A percentile compares a stretch with the other conserved stretches of the same genome.
Evolutionary conservation across 2,888 invertebrate genomes (phyloP).

Genomic region (Drosophila mayaguana): DNA sequence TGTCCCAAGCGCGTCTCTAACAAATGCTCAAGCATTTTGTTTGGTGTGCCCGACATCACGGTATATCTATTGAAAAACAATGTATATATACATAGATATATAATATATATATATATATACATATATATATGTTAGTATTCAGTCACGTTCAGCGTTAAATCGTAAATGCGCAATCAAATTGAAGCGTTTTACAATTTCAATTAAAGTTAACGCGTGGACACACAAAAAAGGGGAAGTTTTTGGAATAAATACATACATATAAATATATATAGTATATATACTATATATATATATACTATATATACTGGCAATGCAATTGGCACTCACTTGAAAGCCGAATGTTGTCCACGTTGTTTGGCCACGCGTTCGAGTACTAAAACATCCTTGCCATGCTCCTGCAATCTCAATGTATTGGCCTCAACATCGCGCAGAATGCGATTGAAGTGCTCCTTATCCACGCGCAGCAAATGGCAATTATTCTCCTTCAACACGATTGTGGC

Average conservation of each 20-base stretch:
- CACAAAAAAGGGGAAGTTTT: not conserved
- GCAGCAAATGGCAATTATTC: slow-evolving; percentile 92
- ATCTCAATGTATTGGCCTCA: slow-evolving; percentile 93
- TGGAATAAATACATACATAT: not conserved
- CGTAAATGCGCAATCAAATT: slow-evolving; percentile 33
- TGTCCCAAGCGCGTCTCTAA: slow-evolving; percentile 91
- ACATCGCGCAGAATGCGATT: slow-evolving; percentile 93
- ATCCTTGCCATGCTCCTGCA: slow-evolving; percentile 94
- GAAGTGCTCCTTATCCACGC: slow-evolving; percentile 94
- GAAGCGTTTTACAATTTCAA: slow-evolving; percentile 37
- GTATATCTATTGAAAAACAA: slow-evolving; percentile 87
- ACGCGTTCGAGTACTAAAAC: slow-evolving; percentile 92
- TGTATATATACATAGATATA: not conserved
- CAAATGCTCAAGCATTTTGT: slow-evolving; percentile 94
- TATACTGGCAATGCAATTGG: slow-evolving; percentile 13
- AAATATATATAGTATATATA: not conserved
- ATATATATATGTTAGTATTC: too few species aligned
- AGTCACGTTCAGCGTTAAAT: slow-evolving; percentile 35
- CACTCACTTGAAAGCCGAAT: slow-evolving; percentile 88
- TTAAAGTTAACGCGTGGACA: slow-evolving; percentile 31
- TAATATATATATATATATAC: not conserved
- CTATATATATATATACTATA: not conserved
- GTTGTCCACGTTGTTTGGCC: slow-evolving; percentile 86
- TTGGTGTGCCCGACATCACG: slow-evolving; percentile 94
- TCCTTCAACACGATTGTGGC: slow-evolving; percentile 93